Evolutionary conservation across 2,888 invertebrate species (phyloP), one percentile per base, ranked within the genome.

Genomic region (Conus canariensis): DNA sequence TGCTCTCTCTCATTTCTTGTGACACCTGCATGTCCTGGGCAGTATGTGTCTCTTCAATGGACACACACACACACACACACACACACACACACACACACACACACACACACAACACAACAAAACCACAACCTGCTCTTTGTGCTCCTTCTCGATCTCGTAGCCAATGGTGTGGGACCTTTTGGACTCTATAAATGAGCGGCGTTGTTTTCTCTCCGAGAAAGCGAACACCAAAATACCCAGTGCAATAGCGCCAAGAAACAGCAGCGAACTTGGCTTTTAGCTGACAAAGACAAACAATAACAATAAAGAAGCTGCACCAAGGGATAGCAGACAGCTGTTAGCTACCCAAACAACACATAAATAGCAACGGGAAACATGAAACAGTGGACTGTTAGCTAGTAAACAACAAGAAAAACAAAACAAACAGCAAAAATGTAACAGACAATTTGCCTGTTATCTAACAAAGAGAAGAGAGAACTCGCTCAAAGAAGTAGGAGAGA

Each of bases 91-190:
- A 45, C 45, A 45, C 45, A 45, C 45, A 45, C 45, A 45, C 45
- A 45, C 45, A 45, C 70, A 70, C 70, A 22, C 70, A 70, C 87
- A 87, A 64, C 4, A 30, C 64, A 45, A 7, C 3, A 59, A 88
- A 10, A 83, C 82, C n/a, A 16, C 2, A 22, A 98, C 98, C 97
- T 98, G 98, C 96, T 99, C 98, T 91, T 98, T 98, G 93, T 98
- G 98, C 96, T 99, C 98, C 96, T 99, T 98, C 96, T 99, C 99
- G 93, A 99, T 98, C 90, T 98, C 98, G 94, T 98, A 97, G 96
- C 98, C 99, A 93, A 98, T 98, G 95, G 98, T 98, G 93, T 99
- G 97, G 94, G 98, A 98, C 96, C 98, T 98, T 95, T 98, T 98
- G 8, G 99, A 98, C 96, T 99, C 98, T 92, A 98, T 97, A 96